Percentiles rank a stretch among this genome's conserved stretches.
Conservation (phyloP, 2,888 invertebrate genomes). For the Lepidocyrtinus sp. region DNA sequence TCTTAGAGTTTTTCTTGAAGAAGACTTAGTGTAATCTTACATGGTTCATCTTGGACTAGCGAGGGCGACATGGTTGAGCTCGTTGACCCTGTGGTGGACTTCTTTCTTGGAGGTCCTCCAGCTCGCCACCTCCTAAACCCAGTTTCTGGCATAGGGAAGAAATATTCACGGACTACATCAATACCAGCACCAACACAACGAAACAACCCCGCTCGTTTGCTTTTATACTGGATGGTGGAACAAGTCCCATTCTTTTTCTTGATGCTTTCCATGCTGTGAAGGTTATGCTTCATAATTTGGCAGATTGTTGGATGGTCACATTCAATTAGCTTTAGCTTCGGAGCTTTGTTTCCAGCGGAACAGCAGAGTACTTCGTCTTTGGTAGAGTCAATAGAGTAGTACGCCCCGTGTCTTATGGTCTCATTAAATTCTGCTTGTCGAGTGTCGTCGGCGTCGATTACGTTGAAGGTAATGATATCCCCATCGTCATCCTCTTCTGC, state of each 20-base stretch:
- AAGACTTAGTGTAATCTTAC: slow-evolving; percentile 18
- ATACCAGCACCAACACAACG: slow-evolving; percentile 61
- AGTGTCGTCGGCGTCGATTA: slow-evolving; percentile 37
- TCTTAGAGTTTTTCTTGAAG: neutral
- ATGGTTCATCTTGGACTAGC: slow-evolving; percentile 34
- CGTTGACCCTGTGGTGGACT: neutral
- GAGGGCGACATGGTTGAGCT: neutral
- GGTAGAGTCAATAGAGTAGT: slow-evolving; percentile 37
- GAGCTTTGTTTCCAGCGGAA: slow-evolving; percentile 47
- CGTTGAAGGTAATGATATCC: slow-evolving; percentile 32
- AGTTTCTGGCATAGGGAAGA: slow-evolving; percentile 57
- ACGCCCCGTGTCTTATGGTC: slow-evolving; percentile 33
- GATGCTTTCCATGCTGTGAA: slow-evolving; percentile 60
- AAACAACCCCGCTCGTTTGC: slow-evolving; percentile 51
- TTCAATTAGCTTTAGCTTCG: slow-evolving; percentile 58
- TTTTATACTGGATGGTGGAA: slow-evolving; percentile 30
- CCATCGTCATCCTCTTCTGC: slow-evolving; percentile 45
- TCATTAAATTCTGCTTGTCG: slow-evolving; percentile 51
- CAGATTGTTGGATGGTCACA: slow-evolving; percentile 65
- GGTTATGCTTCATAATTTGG: slow-evolving; percentile 50
- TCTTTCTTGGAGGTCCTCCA: slow-evolving; percentile 5
- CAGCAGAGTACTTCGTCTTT: slow-evolving; percentile 58
- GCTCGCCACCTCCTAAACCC: neutral
- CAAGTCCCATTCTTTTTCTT: slow-evolving; percentile 45
- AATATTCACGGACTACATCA: slow-evolving; percentile 62